Conservation (phyloP, 1,140 invertebrate genomes). For the Orchestia grillus region DNA sequence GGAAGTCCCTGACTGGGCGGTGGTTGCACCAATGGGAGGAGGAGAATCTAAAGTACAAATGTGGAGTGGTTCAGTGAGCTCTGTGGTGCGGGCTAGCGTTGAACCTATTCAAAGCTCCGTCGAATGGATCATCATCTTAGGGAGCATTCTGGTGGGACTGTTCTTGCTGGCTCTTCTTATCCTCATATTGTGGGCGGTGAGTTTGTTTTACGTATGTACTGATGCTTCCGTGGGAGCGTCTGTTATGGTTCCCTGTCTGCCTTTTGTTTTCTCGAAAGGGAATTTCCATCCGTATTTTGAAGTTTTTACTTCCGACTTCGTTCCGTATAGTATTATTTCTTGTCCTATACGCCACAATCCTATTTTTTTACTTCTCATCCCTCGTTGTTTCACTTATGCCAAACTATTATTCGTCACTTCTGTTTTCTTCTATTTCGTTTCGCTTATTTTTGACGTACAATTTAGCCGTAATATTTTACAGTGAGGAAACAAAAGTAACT, state of each 20-base stretch:
- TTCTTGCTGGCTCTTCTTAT: slow-evolving; percentile 83
- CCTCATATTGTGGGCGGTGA: slow-evolving; percentile 77
- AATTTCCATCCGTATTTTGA: too few species aligned
- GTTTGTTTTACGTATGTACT: not conserved
- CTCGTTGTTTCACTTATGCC: too few species aligned
- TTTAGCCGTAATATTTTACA: too few species aligned
- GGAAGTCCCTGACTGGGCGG: slow-evolving; percentile 12
- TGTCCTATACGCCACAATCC: too few species aligned
- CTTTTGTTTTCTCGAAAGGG: not conserved
- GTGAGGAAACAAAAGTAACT: too few species aligned
- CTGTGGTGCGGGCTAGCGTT: slow-evolving; percentile 33
- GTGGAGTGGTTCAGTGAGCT: slow-evolving; percentile 57
- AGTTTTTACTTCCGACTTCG: not conserved
- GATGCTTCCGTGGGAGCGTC: not conserved
- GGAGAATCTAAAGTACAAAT: not conserved
- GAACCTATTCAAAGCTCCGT: slow-evolving; percentile 32
- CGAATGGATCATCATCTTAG: slow-evolving; percentile 51
- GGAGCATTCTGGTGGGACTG: slow-evolving; percentile 79
- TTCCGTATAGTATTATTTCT: not conserved
- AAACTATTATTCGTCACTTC: too few species aligned
- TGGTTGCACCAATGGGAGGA: slow-evolving; percentile 1
- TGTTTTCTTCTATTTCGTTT: too few species aligned
- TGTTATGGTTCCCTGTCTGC: not conserved
- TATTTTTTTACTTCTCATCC: too few species aligned
- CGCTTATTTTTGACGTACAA: too few species aligned